Conservation (phyloP, 2,113 vertebrate species). For the Sinosuthora webbiana region DNA sequence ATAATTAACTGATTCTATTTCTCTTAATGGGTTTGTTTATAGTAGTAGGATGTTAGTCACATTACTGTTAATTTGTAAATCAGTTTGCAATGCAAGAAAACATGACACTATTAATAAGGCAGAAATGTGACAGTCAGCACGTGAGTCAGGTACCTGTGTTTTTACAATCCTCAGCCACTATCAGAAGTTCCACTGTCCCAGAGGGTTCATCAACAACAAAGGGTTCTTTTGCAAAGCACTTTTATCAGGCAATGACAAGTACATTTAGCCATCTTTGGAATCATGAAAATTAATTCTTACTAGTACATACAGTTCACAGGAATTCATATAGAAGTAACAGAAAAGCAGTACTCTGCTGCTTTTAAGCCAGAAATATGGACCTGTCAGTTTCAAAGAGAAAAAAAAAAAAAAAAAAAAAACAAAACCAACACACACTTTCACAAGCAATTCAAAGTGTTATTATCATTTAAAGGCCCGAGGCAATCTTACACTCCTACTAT, state of each 20-base stretch:
- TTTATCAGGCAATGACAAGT: fast-evolving
- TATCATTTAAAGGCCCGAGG: not conserved
- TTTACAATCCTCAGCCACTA: not conserved
- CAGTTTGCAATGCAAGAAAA: not conserved
- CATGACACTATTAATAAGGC: not conserved
- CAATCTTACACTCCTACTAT: not conserved
- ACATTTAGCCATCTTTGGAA: not conserved
- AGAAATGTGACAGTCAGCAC: constrained; percentile 1
- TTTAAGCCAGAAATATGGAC: not conserved
- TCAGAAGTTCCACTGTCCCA: not conserved
- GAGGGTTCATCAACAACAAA: not conserved
- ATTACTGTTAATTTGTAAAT: not conserved
- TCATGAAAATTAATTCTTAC: not conserved
- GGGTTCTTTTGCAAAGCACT: not conserved
- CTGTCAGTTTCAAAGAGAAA: not conserved
- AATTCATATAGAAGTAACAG: not conserved
- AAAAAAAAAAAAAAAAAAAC: not conserved
- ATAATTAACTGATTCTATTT: constrained; percentile 4
- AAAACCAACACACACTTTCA: not conserved
- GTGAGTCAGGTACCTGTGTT: not conserved
- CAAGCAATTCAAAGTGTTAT: not conserved
- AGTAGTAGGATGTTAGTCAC: not conserved
- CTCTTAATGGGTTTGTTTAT: constrained; percentile 3
- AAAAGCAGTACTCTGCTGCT: not conserved
- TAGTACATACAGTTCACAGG: not conserved